A percentile compares a stretch with the other conserved stretches of the same genome.
phyloP scores from a whole-genome alignment of 2,113 vertebrate genomes.

The Pollimyrus isidori region DNA sequence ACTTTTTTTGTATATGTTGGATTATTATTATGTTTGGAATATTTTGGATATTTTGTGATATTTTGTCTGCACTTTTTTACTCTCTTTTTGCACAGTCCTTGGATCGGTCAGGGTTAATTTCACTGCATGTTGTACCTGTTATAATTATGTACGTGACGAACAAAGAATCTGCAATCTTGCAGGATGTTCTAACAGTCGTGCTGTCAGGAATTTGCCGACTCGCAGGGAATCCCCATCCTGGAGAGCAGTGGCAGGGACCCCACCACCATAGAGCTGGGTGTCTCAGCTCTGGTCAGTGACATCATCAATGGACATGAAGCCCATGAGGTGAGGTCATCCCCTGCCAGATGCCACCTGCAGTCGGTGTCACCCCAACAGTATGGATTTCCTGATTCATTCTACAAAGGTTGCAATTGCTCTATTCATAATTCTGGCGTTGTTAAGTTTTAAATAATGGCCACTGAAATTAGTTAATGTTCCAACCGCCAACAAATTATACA shows the following conservation, averaged over 20 bases:
- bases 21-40: too few species aligned
- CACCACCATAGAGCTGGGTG: constrained; percentile 96
- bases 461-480: neutral
- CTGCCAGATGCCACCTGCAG: neutral
- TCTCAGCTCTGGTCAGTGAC: constrained; percentile 82
- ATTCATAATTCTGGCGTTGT: neutral
- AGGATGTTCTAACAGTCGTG: too few species aligned
- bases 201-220: constrained; percentile 87
- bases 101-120: too few species aligned
- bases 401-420: neutral
- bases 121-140: too few species aligned
- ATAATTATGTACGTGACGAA: too few species aligned
- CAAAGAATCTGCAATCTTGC: too few species aligned
- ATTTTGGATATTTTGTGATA: too few species aligned
- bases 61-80: too few species aligned
- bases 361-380: neutral
- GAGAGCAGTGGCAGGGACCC: constrained; percentile 96
- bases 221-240: constrained; percentile 90
- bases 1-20: too few species aligned
- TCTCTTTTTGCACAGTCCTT: too few species aligned
- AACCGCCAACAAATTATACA: too few species aligned
- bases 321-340: too few species aligned
- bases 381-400: neutral
- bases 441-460: neutral
- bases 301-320: neutral